Percentiles rank a stretch among this genome's conserved stretches.
Evolutionary conservation across 35 echinoderm and acorn worm genomes (phyloP).

Genomic region (Ophioderma brevispina): DNA sequence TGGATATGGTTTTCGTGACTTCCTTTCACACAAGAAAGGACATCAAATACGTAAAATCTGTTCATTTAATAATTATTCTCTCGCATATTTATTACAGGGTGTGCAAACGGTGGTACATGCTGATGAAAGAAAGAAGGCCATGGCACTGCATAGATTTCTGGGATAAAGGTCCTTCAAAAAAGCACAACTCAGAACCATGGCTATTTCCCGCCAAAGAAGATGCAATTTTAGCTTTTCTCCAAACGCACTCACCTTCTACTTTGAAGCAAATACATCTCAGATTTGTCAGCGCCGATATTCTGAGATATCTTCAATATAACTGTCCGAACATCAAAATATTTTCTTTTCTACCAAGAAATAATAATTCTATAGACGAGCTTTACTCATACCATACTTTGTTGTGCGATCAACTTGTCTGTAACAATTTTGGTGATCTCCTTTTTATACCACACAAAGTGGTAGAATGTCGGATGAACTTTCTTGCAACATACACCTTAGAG

Average conservation of each 20-base stretch:
- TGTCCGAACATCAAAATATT: not conserved
- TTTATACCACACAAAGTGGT: not conserved
- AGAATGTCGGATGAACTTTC: not conserved
- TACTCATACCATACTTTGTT: not conserved
- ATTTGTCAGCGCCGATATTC: not conserved
- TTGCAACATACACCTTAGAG: not conserved
- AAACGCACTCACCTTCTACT: not conserved
- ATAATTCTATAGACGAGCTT: not conserved
- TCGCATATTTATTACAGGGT: no score
- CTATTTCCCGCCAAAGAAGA: not conserved
- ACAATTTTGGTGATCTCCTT: not conserved
- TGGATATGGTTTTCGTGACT: no score
- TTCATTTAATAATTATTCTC: not conserved
- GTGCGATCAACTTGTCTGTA: not conserved
- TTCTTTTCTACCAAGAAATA: not conserved
- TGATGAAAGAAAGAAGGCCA: not conserved
- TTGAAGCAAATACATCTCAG: not conserved
- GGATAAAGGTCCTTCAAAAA: not conserved
- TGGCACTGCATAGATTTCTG: not conserved
- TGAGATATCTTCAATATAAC: not conserved
- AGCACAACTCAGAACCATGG: not conserved
- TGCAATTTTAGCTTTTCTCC: not conserved
- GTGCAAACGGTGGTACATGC: not conserved
- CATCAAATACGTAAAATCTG: not conserved
- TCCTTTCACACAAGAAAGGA: not conserved